Percentiles rank a stretch among this genome's conserved stretches.
Evolutionary conservation across 2,113 vertebrate species (phyloP).

Genomic region (Podarcis raffonei): DNA sequence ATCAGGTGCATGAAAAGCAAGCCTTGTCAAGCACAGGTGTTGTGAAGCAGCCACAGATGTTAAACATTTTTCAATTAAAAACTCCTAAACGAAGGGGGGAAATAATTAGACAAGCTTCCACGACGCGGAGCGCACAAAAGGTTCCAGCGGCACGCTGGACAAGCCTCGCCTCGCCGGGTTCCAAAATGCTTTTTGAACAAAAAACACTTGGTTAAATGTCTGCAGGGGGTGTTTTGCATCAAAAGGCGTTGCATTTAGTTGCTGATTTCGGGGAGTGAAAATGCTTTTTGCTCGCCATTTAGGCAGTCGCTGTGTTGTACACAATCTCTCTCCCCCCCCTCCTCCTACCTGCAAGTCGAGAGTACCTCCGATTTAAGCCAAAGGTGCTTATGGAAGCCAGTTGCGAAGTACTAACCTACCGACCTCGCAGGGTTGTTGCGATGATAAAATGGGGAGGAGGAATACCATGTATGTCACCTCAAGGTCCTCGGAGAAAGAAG

Average conservation of each 20-base stretch:
- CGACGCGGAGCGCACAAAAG: conserved; percentile 26
- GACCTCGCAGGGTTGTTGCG: no score
- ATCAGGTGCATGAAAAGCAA: conserved; percentile 33
- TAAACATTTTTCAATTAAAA: conserved; percentile 57
- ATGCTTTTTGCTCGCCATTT: accelerated
- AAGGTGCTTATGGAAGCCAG: neutral
- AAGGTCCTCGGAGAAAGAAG: no score
- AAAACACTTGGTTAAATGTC: neutral
- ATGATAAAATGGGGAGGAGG: no score
- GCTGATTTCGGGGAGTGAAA: conserved; percentile 4
- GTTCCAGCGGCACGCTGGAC: conserved; percentile 3
- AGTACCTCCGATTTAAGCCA: neutral
- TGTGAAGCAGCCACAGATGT: conserved; percentile 64
- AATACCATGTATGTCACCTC: no score
- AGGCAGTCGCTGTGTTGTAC: neutral
- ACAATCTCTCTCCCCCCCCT: no score
- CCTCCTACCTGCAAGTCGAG: accelerated
- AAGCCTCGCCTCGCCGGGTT: accelerated
- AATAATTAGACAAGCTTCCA: neutral
- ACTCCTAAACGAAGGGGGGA: conserved; percentile 27
- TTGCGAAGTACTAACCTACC: no score
- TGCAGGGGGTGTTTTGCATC: neutral
- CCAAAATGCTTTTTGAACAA: neutral
- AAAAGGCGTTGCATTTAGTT: accelerated
- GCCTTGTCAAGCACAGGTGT: conserved; percentile 38